Evolutionary conservation across 2,113 vertebrate species (phyloP), one percentile per base, ranked within the genome.

Genomic region (Rhynchomys soricoides): DNA sequence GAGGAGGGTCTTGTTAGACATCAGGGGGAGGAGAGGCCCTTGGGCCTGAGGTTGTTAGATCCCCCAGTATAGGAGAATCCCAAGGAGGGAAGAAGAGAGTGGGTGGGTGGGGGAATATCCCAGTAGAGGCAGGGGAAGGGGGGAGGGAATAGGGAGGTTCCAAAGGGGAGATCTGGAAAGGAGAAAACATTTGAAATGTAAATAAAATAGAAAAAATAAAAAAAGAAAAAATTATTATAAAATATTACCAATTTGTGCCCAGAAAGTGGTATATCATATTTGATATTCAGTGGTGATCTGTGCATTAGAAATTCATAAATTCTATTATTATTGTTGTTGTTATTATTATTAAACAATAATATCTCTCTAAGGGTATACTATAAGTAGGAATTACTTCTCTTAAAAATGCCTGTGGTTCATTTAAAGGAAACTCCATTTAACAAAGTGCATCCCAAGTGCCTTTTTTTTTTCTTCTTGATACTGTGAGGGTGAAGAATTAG

Each of bases 181-280:
- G n/a, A n/a, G n/a, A n/a, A n/a, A n/a, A n/a, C n/a, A n/a, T n/a
- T n/a, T n/a, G n/a, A n/a, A n/a, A n/a, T n/a, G n/a, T n/a, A n/a
- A n/a, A n/a, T n/a, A n/a, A n/a, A n/a, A n/a, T n/a, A n/a, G n/a
- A n/a, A n/a, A n/a, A n/a, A n/a, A n/a, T n/a, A n/a, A n/a, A n/a
- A n/a, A n/a, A n/a, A n/a, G n/a, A n/a, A 50, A 68, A n/a, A 50
- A 57, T 8, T 8, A 45, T 70, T 93, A 87, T 59, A 48, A 91
- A 93, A 90, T 52, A 37, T 75, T 57, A 59, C 40, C 59, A 45
- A 70, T 77, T 94, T 92, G 37, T 50, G 64, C 6, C 37, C 9
- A 89, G 62, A 71, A 94, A 68, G 22, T 74, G 71, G 45, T 57
- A 50, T 40, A 48, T n/a, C 19, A 90, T 93, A 48, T 86, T 94